Evolutionary conservation across 2,113 vertebrate genomes (phyloP), one percentile per base, ranked within the genome.

Genomic region (Oophaga pumilio): DNA sequence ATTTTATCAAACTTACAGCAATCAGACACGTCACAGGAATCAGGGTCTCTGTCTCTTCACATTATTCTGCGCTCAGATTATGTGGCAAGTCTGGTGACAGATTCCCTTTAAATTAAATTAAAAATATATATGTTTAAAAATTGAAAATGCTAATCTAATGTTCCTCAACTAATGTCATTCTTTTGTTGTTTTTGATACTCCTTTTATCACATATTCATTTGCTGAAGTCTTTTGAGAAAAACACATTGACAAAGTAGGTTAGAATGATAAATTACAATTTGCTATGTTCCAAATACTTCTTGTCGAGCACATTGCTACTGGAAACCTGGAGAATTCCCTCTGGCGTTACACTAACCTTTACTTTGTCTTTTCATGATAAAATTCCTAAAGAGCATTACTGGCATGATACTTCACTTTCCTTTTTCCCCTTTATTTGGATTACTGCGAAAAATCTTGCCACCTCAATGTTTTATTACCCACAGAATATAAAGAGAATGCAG

Each of bases 221-320:
- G 69, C 28, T 43, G 69, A 73, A 73, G 43, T 49, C 28, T 33
- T 20, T 8, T 49, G 69, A 49, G 69, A 10, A 73, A 64, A 73
- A 43, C 69, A 73, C 28, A 18, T 15, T 73, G 69, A 73, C 69
- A 73, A 73, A 49, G 15, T 73, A 43, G 69, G 69, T 73, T 73
- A 73, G 26, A 73, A 43, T 73, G 69, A 73, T 73, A 43, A 49
- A 73, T 73, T 73, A 73, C 43, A 43, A 20, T 43, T 20, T 73
- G 69, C 69, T 24, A 43, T 43, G 28, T 20, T 73, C 17, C 69
- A 73, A 43, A 43, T 73, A 73, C 33, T 73, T 33, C 28, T 49
- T 20, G 33, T 6, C 43, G 69, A 43, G 28, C 15, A 73, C 18
- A 43, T 73, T 69, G 26, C 43, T 43, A 43, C 18, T 71, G 68